Conservation (phyloP, 2,113 vertebrate species). For the Macaca mulatta region DNA sequence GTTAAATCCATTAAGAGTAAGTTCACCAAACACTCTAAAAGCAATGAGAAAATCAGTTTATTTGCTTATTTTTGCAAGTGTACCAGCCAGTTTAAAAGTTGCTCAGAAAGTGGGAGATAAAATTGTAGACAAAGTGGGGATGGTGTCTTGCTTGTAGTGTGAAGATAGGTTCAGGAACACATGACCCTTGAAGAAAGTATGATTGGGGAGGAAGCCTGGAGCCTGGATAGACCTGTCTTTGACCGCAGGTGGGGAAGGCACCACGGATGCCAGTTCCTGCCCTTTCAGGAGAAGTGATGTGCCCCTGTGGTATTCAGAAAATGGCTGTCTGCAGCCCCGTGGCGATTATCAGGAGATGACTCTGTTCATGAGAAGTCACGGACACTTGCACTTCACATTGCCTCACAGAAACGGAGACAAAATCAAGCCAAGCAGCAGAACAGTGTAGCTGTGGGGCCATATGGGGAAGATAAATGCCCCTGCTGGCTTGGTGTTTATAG, state of each 20-base stretch:
- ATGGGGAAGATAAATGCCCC: too few relatives aligned
- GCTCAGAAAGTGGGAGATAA: not conserved
- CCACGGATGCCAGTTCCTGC: too few relatives aligned
- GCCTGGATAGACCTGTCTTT: not conserved
- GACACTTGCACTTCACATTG: not conserved
- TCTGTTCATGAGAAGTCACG: not conserved
- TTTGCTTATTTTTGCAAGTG: not conserved
- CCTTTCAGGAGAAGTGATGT: not conserved
- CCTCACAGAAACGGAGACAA: not conserved
- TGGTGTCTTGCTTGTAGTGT: not conserved
- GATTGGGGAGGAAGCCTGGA: not conserved
- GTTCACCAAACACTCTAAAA: not conserved
- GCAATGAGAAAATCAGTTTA: not conserved
- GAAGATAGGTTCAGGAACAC: too few relatives aligned
- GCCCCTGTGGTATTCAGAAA: rapidly evolving
- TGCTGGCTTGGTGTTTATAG: not conserved
- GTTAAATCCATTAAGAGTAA: not conserved
- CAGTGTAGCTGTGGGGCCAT: too few relatives aligned
- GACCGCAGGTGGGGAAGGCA: too few relatives aligned
- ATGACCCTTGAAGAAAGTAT: not conserved
- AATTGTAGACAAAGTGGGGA: not conserved
- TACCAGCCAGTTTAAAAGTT: not conserved
- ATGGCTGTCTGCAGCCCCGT: rapidly evolving
- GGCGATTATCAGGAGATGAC: not conserved
- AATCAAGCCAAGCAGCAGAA: not conserved